Base-by-base conservation (phyloP, 1,140 invertebrate species). In the Pentalonia nigronervosa region DNA sequence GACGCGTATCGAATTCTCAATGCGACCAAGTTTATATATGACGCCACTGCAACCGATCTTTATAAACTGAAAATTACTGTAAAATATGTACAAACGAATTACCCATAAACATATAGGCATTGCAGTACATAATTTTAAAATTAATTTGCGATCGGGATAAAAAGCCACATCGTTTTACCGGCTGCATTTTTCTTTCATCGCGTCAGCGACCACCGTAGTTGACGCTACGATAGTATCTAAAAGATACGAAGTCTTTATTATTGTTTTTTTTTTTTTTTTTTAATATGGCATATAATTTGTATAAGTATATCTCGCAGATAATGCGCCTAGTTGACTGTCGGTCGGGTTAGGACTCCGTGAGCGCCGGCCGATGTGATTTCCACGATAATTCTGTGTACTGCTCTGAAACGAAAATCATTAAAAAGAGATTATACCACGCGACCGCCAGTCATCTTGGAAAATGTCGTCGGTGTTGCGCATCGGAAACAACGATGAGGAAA, bases 321-420 rank as follows among this genome's bases (percentile, higher is more conserved):
- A 76, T n/a, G 30, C 60, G 60, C 60, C 60, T 76, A 76, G 60
- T 76, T 76, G 14, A 76, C 60, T 76, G 4, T 76, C 30, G 14
- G 60, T 76, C 60, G 60, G 60, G 60, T n/a, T n/a, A n/a, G 4
- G 30, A 76, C 60, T n/a, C 60, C 17, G 36, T 47, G 23, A 25
- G 36, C 48, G 48, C 48, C 87, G 34, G 47, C 48, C 36, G 87
- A 89, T 89, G 48, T 89, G 48, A 30, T 34, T 53, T 36, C 34
- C 87, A 45, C 87, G 87, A 89, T 89, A 89, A 89, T 50, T 34
- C 34, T 48, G 87, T 56, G 87, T 89, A 89, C 21, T 21, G n/a
- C 48, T 53, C 48, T 34, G 48, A 34, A 45, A 56, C 87, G 48
- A 56, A 89, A 89, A 53, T 89, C 87, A 89, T 89, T 89, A 89